Conservation (phyloP, 2,797 vertebrate genomes). For the Brachyrhaphis roseni region DNA sequence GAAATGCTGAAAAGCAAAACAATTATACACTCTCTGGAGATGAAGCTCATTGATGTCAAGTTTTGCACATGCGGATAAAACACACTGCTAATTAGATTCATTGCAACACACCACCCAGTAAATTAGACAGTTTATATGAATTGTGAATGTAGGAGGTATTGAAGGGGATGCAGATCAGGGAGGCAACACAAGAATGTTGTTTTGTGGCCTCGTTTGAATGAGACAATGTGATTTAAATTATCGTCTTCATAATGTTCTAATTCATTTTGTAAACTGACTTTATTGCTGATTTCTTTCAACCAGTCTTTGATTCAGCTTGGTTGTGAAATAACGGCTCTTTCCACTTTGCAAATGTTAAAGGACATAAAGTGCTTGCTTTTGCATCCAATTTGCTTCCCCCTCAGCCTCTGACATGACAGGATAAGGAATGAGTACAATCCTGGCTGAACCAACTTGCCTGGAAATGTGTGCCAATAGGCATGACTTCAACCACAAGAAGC, state of each 20-base stretch:
- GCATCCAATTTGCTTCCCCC: conserved; percentile 14
- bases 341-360: conserved; percentile 15
- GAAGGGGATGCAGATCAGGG: conserved; percentile 16
- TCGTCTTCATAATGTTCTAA: conserved; percentile 26
- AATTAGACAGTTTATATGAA: conserved; percentile 35
- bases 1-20: conserved; percentile 30
- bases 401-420: not conserved
- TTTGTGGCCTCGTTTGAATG: conserved; percentile 24
- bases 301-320: conserved; percentile 9
- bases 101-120: conserved; percentile 22
- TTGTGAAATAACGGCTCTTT: conserved; percentile 23
- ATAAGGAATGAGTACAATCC: not conserved
- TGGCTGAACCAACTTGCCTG: not conserved
- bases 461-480: conserved; percentile 6
- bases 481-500: conserved; percentile 18
- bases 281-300: conserved; percentile 13
- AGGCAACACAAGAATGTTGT: conserved; percentile 21
- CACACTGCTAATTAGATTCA: conserved; percentile 31
- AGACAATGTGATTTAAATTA: conserved; percentile 53
- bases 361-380: conserved; percentile 22
- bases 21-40: conserved; percentile 6
- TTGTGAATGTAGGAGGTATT: conserved; percentile 27
- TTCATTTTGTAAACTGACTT: conserved; percentile 42
- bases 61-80: conserved; percentile 41
- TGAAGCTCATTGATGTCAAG: conserved; percentile 27